Evolutionary conservation across 2,888 invertebrate species (phyloP).

Genomic region (Aspidiotus destructor): DNA sequence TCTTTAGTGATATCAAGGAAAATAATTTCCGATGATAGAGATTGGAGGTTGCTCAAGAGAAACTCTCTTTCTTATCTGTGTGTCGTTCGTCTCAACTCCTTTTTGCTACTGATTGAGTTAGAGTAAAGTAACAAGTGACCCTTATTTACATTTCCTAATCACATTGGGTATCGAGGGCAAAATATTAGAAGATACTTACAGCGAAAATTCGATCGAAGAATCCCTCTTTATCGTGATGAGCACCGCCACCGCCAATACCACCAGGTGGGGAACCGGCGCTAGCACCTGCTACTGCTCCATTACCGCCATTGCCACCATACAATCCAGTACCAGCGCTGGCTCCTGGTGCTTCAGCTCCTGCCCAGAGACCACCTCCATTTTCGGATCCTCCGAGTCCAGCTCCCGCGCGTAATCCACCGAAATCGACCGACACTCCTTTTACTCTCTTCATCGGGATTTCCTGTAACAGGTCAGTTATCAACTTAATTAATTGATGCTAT

Average conservation of each 20-base stretch:
- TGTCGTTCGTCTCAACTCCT: too few relatives aligned
- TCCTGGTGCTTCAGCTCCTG: conserved; percentile 34
- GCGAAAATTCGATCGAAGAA: conserved; percentile 37
- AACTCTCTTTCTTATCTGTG: too few relatives aligned
- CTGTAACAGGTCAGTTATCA: conserved; percentile 10
- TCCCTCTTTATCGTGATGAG: conserved; percentile 12
- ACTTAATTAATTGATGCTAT: too few relatives aligned
- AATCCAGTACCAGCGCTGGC: conserved; percentile 33
- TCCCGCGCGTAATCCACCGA: conserved; percentile 38
- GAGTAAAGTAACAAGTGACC: too few relatives aligned
- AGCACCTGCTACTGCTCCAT: conserved; percentile 19
- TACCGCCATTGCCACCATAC: conserved; percentile 27
- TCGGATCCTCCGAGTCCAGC: conserved; percentile 36
- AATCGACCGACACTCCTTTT: conserved; percentile 36
- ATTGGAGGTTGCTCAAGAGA: too few relatives aligned
- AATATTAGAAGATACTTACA: conserved; percentile 31
- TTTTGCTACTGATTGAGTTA: too few relatives aligned
- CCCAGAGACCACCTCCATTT: conserved; percentile 31
- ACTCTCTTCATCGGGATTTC: conserved; percentile 31
- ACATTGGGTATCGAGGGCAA: too few relatives aligned
- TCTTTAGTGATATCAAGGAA: too few relatives aligned
- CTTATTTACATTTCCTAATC: too few relatives aligned
- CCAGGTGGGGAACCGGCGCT: conserved; percentile 25
- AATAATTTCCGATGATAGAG: too few relatives aligned
- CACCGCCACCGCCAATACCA: not conserved